Evolutionary conservation across 2,797 vertebrate species (phyloP).

Genomic region (Gouania willdenowi): DNA sequence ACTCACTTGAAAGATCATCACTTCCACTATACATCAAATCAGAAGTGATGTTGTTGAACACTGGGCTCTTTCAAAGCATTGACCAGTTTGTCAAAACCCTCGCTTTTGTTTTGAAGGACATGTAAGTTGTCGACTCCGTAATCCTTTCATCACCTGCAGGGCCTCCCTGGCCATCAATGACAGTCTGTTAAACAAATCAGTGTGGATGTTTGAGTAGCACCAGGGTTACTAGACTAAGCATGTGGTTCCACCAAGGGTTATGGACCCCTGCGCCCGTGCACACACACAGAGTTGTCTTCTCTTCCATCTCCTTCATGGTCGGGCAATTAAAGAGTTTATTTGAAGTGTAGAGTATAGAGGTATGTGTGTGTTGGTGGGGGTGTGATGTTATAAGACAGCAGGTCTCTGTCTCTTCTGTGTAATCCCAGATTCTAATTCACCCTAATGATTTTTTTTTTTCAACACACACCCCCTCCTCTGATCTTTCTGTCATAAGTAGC

Average conservation of each 20-base stretch:
- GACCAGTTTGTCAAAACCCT: conserved; percentile 2
- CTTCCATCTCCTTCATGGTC: conserved; percentile 22
- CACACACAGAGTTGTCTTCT: neutral
- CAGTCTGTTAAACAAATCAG: conserved; percentile 11
- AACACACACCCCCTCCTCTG: conserved; percentile 44
- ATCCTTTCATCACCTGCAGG: conserved; percentile 21
- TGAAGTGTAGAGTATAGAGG: no score
- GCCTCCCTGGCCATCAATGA: neutral
- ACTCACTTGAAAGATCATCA: neutral
- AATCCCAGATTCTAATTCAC: conserved; percentile 72
- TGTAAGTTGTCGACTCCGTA: conserved; percentile 11
- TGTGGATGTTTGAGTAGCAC: conserved; percentile 3
- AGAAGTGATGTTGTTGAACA: neutral
- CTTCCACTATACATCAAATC: conserved; percentile 2
- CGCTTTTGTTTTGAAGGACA: conserved; percentile 24
- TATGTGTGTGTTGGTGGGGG: conserved; percentile 17
- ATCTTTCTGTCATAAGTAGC: conserved; percentile 48
- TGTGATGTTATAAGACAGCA: conserved; percentile 37
- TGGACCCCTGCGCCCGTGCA: conserved; percentile 5
- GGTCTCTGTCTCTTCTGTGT: conserved; percentile 24
- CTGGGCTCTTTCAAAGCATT: conserved; percentile 7
- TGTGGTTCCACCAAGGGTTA: conserved; percentile 2
- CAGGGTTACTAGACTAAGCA: conserved; percentile 7
- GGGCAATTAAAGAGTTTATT: conserved; percentile 64
- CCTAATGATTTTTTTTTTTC: conserved; percentile 74